Evolutionary conservation across 2,888 invertebrate species (phyloP), one percentile per base, ranked within the genome.

Genomic region (Xestia ashworthii): DNA sequence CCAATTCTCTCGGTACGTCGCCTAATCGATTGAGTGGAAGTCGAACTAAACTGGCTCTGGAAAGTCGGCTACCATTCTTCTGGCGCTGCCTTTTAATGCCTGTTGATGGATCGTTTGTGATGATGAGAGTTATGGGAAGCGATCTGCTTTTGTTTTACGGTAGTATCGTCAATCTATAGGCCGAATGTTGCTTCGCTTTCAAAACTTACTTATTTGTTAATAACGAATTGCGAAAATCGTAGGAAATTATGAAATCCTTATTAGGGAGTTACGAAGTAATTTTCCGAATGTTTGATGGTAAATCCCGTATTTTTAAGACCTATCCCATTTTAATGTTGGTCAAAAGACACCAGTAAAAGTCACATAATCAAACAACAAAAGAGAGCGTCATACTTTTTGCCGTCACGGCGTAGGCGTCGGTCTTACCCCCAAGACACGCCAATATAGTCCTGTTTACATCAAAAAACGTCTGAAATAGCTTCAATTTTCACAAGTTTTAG

Each of bases 11-110:
- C 73, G 76, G 75, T 82, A 79, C 75, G 73, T 76, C 76, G 76
- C 73, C 46, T 74, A 83, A 76, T 83, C 80, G 80, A 83, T 83
- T 80, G 73, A 83, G 71, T 73, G 62, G 83, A 83, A 83, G 70
- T 73, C 55, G 71, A 83, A 76, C 80, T 80, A 80, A 71, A 76
- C 80, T 76, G 83, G 71, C 71, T 74, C 60, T 60, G 67, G 69
- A 71, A 74, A 82, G 71, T 74, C 71, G 48, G 74, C 73, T 68
- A 75, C 81, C 55, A 80, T 81, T 80, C 76, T 80, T 76, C 76
- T 80, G 66, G 58, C 14, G 32, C n/a, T 68, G 67, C 62, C 62
- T 71, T 81, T 81, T 81, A 71, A 81, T 75, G 69, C 80, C 73
- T 38, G 32, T 82, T 78, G 81, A 82, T 82, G 58, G 53, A 80